Base-by-base conservation (phyloP, 2,888 invertebrate species). In the Platerodrilus igneus region DNA sequence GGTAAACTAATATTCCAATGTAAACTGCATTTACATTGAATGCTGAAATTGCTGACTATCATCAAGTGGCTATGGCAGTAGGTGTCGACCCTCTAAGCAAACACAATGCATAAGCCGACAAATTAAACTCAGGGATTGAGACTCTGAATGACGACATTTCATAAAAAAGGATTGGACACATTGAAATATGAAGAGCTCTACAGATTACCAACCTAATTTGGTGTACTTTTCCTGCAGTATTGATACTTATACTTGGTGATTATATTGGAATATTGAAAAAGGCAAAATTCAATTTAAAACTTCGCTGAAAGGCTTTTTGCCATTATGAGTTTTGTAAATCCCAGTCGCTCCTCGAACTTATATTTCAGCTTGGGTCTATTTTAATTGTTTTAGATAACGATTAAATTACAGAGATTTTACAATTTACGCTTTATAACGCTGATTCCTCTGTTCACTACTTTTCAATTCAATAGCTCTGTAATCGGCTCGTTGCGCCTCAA, bases 51-150 rank as follows among this genome's bases (percentile, higher is more conserved):
- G 60, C 60, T 59, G 60, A 60, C 57, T 58, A 52, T 52, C 52
- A 56, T 51, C 57, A 58, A 60, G 57, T 58, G 51, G 55, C 54
- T 51, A 46, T 50, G 37, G 51, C 41, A 53, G 53, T 57, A 62
- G 61, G 61, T 61, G 61, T 61, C 60, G 58, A 59, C 61, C 60
- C 63, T 59, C 61, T 59, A 53, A 53, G 58, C 56, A 64, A 66
- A 66, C 62, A 66, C 56, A 59, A 57, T 55, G 56, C 59, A 58
- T 64, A 63, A 64, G 63, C 62, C 59, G 58, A 53, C 63, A 62
- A 65, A 64, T 65, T 65, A 64, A 64, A 63, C 54, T 56, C 45
- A 37, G n/a, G 41, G 46, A 39, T 28, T 47, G 45, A 41, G 38
- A 36, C 29, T 43, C 22, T 52, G 51, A 55, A 51, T 53, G 48